phyloP scores from a whole-genome alignment of 2,888 invertebrate species.

The Unio delphinus region DNA sequence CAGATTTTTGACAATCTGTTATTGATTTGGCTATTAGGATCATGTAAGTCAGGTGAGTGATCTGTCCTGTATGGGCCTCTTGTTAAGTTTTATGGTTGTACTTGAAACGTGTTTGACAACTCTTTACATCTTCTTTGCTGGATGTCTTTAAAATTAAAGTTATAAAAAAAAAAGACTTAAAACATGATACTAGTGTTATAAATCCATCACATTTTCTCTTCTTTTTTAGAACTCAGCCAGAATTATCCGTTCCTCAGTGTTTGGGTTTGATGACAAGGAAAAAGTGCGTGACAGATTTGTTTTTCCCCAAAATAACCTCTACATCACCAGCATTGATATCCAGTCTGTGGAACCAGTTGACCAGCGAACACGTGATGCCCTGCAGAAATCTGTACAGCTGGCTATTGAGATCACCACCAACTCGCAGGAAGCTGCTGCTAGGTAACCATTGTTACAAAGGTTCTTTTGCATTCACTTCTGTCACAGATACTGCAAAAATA shows the following conservation, averaged over 20 bases:
- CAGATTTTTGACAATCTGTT: too few relatives aligned
- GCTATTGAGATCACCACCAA: conserved; percentile 75
- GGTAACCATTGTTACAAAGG: conserved; percentile 45
- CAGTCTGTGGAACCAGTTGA: conserved; percentile 75
- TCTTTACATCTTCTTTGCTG: too few relatives aligned
- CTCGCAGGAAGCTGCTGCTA: conserved; percentile 74
- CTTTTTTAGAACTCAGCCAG: conserved; percentile 71
- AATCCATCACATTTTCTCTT: background rate
- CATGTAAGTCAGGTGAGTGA: too few relatives aligned
- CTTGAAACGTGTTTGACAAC: too few relatives aligned
- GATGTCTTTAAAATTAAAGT: too few relatives aligned
- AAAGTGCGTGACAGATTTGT: conserved; percentile 70
- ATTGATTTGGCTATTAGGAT: too few relatives aligned
- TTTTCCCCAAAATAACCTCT: conserved; percentile 73
- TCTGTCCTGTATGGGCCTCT: too few relatives aligned
- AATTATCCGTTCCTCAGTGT: conserved; percentile 73
- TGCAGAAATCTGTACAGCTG: conserved; percentile 74
- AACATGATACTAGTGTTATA: too few relatives aligned
- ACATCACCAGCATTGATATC: conserved; percentile 74
- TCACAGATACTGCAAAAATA: too few relatives aligned
- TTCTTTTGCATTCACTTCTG: too few relatives aligned
- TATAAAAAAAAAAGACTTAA: too few relatives aligned
- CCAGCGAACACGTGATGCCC: conserved; percentile 73
- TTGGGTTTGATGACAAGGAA: conserved; percentile 72
- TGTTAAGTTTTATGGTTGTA: too few relatives aligned